phyloP scores from a whole-genome alignment of 2,797 vertebrate species.

The Bucorvus abyssinicus region DNA sequence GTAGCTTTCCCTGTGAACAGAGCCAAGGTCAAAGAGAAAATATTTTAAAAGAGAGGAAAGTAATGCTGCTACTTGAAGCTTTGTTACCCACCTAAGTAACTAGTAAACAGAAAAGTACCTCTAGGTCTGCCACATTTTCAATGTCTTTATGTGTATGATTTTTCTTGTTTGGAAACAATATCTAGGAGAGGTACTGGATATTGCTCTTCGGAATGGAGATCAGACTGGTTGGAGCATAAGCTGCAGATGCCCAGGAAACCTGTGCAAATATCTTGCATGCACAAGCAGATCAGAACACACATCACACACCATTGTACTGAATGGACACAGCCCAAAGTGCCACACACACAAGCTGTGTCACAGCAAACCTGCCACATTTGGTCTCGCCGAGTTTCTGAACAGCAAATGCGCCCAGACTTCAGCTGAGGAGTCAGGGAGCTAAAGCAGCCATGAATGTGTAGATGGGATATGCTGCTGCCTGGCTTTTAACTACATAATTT shows the following conservation, averaged over 20 bases:
- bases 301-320: neutral
- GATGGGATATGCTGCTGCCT: neutral
- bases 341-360: neutral
- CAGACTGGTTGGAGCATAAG: neutral
- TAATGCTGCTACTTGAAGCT: neutral
- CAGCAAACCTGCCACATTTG: neutral
- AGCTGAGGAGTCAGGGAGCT: neutral
- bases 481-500: neutral
- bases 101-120: neutral
- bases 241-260: neutral
- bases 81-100: neutral
- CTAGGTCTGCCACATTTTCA: neutral
- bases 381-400: neutral
- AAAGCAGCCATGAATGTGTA: neutral
- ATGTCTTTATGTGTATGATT: neutral
- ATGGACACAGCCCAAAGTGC: neutral
- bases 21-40: neutral
- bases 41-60: neutral
- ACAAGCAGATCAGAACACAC: neutral
- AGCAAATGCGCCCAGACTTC: neutral
- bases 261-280: neutral
- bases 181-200: neutral
- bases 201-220: neutral
- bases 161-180: neutral
- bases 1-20: neutral